Base-by-base conservation (phyloP, 2,797 vertebrate species). In the Clarias fuscus region DNA sequence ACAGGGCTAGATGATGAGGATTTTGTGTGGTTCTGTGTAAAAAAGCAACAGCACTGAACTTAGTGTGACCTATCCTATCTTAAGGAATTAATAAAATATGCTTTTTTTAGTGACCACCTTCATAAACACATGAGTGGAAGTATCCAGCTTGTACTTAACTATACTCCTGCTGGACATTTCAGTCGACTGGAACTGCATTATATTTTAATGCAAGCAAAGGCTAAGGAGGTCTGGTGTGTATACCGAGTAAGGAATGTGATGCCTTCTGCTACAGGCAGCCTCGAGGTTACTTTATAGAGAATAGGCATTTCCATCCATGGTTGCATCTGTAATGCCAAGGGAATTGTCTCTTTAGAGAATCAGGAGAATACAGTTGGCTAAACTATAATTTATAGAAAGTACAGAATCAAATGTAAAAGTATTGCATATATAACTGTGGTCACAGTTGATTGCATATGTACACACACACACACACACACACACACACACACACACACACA, bases 71-170 rank as follows among this genome's bases (percentile, higher is more conserved):
- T 30, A 22, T 70, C 79, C 11, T 30, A 22, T 70, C 75, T 76
- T 81, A 56, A 85, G 15, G 72, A 82, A 88, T 73, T 84, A 86
- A 86, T 86, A 83, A 85, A 89, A 62, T 68, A 70, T 87, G 71
- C 18, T 82, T 67, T 82, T 82, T n/a, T 22, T 64, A 30, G 64
- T 82, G 64, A 53, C 10, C 75, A 86, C 76, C 15, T 62, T 43
- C 18, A 59, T 27, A 71, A 13, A 37, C 70, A 30, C 40, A 71
- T 18, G 72, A 65, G n/a, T 24, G 48, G 43, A 75, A 67, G 43
- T 83, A 70, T 24, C 30, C 59, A 78, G 62, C 59, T 85, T 13
- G 30, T 58, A 27, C 33, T 7, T 65, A 65, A 61, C 67, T 61
- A 64, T 79, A 76, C 84, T 71, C 82, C 64, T 76, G 65, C 48